These are phyloP conservation scores for Streptopelia turtur DNA, from an alignment of 2,797 vertebrate genomes.

Conservation along the genomic window DNA sequence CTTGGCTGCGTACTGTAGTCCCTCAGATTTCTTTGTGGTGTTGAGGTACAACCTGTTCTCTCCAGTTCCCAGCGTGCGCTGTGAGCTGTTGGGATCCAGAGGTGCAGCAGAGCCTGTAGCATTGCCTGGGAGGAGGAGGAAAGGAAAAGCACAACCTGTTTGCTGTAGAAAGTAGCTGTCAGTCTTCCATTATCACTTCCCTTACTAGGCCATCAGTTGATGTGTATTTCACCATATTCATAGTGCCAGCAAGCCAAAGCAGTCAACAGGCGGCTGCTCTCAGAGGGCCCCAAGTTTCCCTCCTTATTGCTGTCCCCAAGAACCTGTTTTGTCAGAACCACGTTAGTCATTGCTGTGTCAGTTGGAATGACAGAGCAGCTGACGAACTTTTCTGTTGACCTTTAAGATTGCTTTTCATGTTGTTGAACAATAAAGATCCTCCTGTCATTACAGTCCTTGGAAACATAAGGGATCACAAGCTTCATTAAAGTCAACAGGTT, in stretches of 20 bases:
- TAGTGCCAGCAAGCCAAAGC: background rate
- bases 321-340: background rate
- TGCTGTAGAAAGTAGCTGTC: background rate
- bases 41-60: background rate
- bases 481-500: background rate
- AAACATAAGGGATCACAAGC: background rate
- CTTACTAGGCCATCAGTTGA: background rate
- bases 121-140: background rate
- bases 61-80: background rate
- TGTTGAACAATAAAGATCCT: background rate
- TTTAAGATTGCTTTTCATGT: slow-evolving; percentile 4
- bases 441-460: background rate
- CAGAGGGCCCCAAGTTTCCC: background rate
- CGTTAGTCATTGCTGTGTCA: background rate
- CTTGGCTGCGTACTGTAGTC: background rate
- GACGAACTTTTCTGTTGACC: background rate
- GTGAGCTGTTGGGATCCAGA: background rate
- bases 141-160: no score
- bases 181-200: background rate
- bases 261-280: background rate
- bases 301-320: background rate
- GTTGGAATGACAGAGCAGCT: background rate
- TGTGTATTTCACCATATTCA: background rate
- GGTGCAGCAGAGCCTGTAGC: background rate
- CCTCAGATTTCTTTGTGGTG: background rate